phyloP scores from a whole-genome alignment of 2,888 invertebrate genomes.

The Epirrita christyi region DNA sequence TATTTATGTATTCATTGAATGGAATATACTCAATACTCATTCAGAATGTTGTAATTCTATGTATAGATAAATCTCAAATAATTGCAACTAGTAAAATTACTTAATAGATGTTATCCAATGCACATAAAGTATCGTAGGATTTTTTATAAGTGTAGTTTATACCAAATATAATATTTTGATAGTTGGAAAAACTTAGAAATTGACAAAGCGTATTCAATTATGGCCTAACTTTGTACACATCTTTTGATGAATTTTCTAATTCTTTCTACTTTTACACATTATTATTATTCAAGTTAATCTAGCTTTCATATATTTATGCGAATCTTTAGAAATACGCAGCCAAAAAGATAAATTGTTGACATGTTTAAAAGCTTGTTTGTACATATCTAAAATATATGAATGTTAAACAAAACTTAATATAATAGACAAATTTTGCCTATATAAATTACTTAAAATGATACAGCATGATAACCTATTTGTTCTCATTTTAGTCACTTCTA shows the following conservation, averaged over 20 bases:
- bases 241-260: slow-evolving; percentile 35
- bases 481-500: slow-evolving; percentile 61
- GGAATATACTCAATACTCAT: slow-evolving; percentile 11
- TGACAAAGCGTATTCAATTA: slow-evolving; percentile 12
- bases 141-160: slow-evolving; percentile 4
- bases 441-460: too few relatives aligned
- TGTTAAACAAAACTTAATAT: too few relatives aligned
- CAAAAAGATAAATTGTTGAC: not conserved
- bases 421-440: too few relatives aligned
- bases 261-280: slow-evolving; percentile 74
- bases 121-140: slow-evolving; percentile 12
- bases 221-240: slow-evolving; percentile 27
- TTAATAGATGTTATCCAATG: slow-evolving; percentile 15
- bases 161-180: not conserved
- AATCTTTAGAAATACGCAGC: slow-evolving; percentile 8
- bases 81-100: slow-evolving; percentile 1
- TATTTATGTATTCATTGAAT: slow-evolving; percentile 4
- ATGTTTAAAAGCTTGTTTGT: too few relatives aligned
- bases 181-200: slow-evolving; percentile 7
- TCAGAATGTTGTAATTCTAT: slow-evolving; percentile 14
- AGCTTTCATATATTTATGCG: slow-evolving; percentile 8
- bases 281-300: slow-evolving; percentile 23
- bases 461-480: not conserved
- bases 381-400: too few relatives aligned
- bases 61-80: not conserved